Base-by-base conservation (phyloP, 2,797 vertebrate genomes). In the Mallotus villosus region DNA sequence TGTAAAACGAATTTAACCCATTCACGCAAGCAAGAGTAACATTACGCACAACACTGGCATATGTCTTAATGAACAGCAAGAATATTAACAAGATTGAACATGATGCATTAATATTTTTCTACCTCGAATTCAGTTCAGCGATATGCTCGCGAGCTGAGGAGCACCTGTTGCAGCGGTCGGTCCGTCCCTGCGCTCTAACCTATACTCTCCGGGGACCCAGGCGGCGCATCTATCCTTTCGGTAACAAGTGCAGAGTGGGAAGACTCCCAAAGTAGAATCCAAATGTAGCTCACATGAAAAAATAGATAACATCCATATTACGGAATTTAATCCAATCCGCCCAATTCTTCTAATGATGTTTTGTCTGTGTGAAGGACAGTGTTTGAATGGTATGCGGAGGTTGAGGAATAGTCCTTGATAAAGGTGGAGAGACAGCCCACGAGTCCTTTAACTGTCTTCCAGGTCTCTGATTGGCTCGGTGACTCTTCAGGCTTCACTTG, bases 231-330 rank as follows among this genome's bases (percentile, higher is more conserved):
- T 60, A 84, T 63, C 73, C 67, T 85, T 68, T 87, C 86, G 82
- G 90, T 93, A 94, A 94, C 93, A 93, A 93, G 93, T 94, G 92
- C 83, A 71, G 78, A 69, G 71, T 82, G 79, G 81, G 78, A 79
- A 80, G 77, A 64, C 60, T 67, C 63, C 57, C 29, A 46, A 69
- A 76, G 63, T 41, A 73, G 27, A 75, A 83, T 78, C 78, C 78
- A 81, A 74, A 68, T 66, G 78, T 70, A 67, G 79, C 63, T 71
- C 76, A 70, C 27, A 66, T 3, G 75, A 59, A 77, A 77, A 65
- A 78, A 46, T 55, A 67, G 55, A 53, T 34, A 71, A 62, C 70
- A 81, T 84, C 82, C 81, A 84, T 79, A 78, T 72, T 65, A 14
- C 69, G 55, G 55, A 12, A 61, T 67, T 66, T 61, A 74, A 77